Base-by-base conservation (phyloP, 2,797 vertebrate genomes). In the Muraenolepis orangiensis region DNA sequence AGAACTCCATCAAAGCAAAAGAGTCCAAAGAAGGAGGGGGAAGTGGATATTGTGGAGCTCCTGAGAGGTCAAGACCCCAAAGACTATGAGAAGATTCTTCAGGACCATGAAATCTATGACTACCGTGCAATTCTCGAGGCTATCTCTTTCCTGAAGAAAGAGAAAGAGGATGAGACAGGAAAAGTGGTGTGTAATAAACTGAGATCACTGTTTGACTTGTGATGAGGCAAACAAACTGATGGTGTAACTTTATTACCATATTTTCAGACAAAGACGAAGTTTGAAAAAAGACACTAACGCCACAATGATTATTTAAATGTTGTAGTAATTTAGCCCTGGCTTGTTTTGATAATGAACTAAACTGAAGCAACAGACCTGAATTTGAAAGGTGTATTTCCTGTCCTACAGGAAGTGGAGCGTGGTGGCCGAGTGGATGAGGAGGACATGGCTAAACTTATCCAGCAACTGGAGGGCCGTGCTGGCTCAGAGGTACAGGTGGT, bases 1-100 rank as follows among this genome's bases (percentile, higher is more conserved):
- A 67, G 97, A 87, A 94, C 95, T 86, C 96, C 96, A 67, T 92
- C 93, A 1, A 95, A 96, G 88, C 95, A 92, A 90, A 96, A 95
- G 86, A 95, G 94, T 82, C 90, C 93, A 51, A 95, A 95, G 73
- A 95, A 96, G 85, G 95, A 95, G 0, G 94, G 91, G 68, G 93
- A 95, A 1, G 88, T 95, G 30, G 91, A 95, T 82, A 96, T 98
- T 30, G 90, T 98, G 84, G 96, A 95, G 78, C 82, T 98, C 82
- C 94, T 98, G 42, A 95, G 96, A 94, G 96, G 97, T 34, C 94
- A 96, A 5, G 96, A 98, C 83, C 96, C 96, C 69, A 98, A 98
- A 89, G 96, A 98, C 69, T 98, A 96, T 42, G 97, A 98, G 89
- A 95, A 91, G 89, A 96, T 97, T 40, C 95, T 96, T 66, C 93